phyloP scores from a whole-genome alignment of 2,797 vertebrate genomes.

The Loriculus beryllinus region DNA sequence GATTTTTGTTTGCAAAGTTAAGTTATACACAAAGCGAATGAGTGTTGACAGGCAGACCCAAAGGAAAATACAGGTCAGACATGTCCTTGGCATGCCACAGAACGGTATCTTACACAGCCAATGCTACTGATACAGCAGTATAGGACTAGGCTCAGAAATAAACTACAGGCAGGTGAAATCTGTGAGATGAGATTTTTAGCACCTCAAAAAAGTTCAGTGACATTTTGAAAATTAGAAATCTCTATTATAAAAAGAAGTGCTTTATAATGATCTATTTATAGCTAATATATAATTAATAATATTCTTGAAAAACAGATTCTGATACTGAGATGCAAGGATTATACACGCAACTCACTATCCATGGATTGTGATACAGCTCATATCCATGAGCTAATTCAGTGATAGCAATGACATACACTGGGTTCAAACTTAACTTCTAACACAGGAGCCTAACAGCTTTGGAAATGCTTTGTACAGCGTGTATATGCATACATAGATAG shows the following conservation, averaged over 20 bases:
- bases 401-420: not conserved
- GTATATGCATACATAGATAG: fast-evolving
- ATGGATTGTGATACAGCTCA: not conserved
- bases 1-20: not conserved
- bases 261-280: not conserved
- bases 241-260: not conserved
- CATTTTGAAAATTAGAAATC: not conserved
- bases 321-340: not conserved
- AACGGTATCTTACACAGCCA: not conserved
- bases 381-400: not conserved
- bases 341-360: not conserved
- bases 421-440: not conserved
- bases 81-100: not conserved
- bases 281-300: not conserved
- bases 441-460: not conserved
- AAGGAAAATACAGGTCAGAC: not conserved
- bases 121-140: not conserved
- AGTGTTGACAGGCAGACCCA: not conserved
- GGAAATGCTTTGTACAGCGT: not conserved
- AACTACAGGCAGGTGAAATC: not conserved
- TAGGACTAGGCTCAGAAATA: not conserved
- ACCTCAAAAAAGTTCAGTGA: not conserved
- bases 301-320: not conserved
- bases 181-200: not conserved
- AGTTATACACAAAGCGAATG: not conserved